Evolutionary conservation across 2,888 invertebrate genomes (phyloP), one percentile per base, ranked within the genome.

Genomic region (Emesis furor): DNA sequence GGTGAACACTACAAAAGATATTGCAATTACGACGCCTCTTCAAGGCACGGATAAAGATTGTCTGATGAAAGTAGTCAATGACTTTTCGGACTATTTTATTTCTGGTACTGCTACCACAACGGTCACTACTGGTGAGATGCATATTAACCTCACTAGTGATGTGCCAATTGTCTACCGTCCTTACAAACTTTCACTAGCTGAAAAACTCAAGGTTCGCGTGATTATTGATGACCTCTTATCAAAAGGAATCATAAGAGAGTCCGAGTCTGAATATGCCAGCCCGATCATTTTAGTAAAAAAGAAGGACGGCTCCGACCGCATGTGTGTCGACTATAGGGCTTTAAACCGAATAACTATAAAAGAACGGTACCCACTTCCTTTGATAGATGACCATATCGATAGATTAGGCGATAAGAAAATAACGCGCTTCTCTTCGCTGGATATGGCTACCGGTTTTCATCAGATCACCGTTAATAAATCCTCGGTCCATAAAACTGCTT

Each of bases 401-500:
- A 68, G 75, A 10, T 59, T 82, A 10, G 82, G 79, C 1, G 55
- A 42, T 62, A 35, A 24, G 10, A 80, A 35, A 12, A 82, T 17
- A 37, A 51, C 46, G 30, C 51, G 32, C n/a, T 84, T 84, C 42
- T 78, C 76, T 6, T 79, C 69, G 14, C 67, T 82, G 24, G 84
- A 84, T n/a, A 81, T 84, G 84, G 77, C 81, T n/a, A 81, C 84
- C 6, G 84, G 81, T 0, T 84, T 84, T 32, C 81, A 81, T n/a
- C 83, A 83, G 32, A 76, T 84, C 0, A 42, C n/a, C 3, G 12
- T 81, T 10, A 59, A 76, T 76, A 7, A 14, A 7, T 74, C 67
- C n/a, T 84, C 83, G 3, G 69, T 81, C 24, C 83, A 76, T 1
- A 59, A 73, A 8, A 85, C 82, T 10, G 76, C 62, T 1, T 73